phyloP scores from a whole-genome alignment of 2,113 vertebrate species.

The Puntigrus tetrazona region DNA sequence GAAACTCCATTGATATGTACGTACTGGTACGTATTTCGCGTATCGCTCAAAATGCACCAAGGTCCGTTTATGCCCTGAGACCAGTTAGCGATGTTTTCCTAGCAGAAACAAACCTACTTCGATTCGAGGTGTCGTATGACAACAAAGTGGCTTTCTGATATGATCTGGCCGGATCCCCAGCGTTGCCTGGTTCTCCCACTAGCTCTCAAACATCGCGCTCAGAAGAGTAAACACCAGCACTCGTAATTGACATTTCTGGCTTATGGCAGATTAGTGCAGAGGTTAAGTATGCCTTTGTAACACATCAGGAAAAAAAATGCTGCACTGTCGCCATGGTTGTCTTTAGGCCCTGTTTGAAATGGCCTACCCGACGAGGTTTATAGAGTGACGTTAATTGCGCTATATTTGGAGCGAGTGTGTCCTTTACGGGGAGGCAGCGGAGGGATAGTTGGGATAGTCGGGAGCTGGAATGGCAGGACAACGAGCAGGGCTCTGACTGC shows the following conservation, averaged over 20 bases:
- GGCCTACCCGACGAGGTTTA: conserved; percentile 51
- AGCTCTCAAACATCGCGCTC: conserved; percentile 58
- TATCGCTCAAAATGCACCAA: too few relatives aligned
- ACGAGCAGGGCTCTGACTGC: conserved; percentile 55
- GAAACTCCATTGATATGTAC: too few relatives aligned
- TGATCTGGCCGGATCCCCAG: conserved; percentile 30
- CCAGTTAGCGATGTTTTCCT: neutral
- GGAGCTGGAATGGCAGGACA: conserved; percentile 68
- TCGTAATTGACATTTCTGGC: conserved; percentile 72
- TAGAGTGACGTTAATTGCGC: conserved; percentile 72
- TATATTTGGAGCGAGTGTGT: conserved; percentile 72
- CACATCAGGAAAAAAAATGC: conserved; percentile 69
- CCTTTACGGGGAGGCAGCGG: conserved; percentile 67
- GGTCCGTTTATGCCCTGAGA: too few relatives aligned
- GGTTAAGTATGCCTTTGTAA: conserved; percentile 68
- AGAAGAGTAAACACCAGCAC: conserved; percentile 60
- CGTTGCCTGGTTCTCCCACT: conserved; percentile 46
- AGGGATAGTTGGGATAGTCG: conserved; percentile 71
- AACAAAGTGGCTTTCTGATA: conserved; percentile 22
- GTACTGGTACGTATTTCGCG: too few relatives aligned
- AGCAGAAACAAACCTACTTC: neutral
- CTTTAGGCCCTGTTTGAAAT: conserved; percentile 35
- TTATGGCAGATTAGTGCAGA: conserved; percentile 72
- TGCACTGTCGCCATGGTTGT: conserved; percentile 53
- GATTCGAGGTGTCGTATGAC: conserved; percentile 43